Evolutionary conservation across 1,140 invertebrate genomes (phyloP).

Genomic region (Gryllus bimaculatus): DNA sequence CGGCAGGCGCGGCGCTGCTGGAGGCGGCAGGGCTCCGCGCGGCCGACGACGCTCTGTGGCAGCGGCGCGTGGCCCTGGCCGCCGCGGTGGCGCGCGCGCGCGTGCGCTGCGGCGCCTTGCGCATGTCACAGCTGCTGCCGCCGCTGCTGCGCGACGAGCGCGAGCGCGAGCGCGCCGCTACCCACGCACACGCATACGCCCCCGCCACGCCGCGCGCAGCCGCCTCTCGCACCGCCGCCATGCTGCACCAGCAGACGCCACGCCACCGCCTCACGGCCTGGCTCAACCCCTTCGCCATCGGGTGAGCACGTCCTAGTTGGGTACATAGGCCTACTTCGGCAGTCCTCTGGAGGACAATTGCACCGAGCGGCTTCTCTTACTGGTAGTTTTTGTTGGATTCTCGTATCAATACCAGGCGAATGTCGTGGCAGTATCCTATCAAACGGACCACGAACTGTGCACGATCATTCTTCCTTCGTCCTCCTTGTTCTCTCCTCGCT

Average conservation of each 20-base stretch:
- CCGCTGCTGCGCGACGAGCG: conserved; percentile 54
- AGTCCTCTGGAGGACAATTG: too few species aligned
- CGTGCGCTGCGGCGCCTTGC: conserved; percentile 57
- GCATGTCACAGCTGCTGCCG: conserved; percentile 34
- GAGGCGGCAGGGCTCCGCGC: conserved; percentile 34
- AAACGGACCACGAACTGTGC: too few species aligned
- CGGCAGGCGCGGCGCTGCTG: background rate
- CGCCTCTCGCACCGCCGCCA: conserved; percentile 43
- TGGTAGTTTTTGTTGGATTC: too few species aligned
- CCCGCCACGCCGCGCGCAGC: conserved; percentile 51
- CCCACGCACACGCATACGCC: conserved; percentile 59
- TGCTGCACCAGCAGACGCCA: conserved; percentile 29
- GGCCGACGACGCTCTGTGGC: conserved; percentile 51
- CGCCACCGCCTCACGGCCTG: conserved; percentile 49
- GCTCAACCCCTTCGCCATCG: conserved; percentile 60
- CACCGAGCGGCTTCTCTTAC: too few species aligned
- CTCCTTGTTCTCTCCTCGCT: too few species aligned
- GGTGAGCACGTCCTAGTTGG: too few species aligned
- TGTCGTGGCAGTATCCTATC: too few species aligned
- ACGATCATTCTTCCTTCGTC: too few species aligned
- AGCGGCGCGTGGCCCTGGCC: conserved; percentile 50
- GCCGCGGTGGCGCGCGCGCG: conserved; percentile 57
- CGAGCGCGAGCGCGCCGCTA: conserved; percentile 42
- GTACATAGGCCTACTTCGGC: too few species aligned
- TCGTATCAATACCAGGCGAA: too few species aligned